These are phyloP conservation scores for Thymallus thymallus DNA, from an alignment of 2,113 vertebrate genomes.

Conservation along the genomic window DNA sequence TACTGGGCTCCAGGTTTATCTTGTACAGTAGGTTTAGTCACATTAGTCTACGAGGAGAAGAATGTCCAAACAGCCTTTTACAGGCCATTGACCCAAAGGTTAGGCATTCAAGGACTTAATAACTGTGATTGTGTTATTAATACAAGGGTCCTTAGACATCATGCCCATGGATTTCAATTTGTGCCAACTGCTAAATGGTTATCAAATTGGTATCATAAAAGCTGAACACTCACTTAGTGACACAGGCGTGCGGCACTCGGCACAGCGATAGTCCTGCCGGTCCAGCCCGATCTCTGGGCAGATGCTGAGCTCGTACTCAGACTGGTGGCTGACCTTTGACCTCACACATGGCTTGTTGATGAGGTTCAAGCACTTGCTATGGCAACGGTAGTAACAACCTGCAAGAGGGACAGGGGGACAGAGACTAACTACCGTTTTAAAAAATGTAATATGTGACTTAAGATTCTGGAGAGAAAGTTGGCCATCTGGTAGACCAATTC, in stretches of 20 bases:
- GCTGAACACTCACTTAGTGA: conserved; percentile 83
- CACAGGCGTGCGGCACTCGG: conserved; percentile 87
- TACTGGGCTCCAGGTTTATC: neutral
- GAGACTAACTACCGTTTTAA: neutral
- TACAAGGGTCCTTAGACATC: neutral
- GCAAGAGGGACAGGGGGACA: conserved; percentile 28
- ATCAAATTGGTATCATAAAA: no score
- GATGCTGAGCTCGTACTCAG: conserved; percentile 93
- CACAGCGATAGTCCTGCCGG: conserved; percentile 94
- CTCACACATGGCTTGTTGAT: conserved; percentile 91
- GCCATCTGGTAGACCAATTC: no score
- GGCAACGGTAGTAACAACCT: conserved; percentile 97
- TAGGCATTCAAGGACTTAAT: neutral
- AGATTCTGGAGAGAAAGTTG: neutral
- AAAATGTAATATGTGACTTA: neutral
- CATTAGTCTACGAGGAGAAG: neutral
- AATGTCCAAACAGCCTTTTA: no score
- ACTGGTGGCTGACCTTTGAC: conserved; percentile 95
- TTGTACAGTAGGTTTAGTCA: neutral
- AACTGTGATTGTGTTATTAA: neutral
- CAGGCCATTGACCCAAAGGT: neutral
- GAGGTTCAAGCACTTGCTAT: conserved; percentile 95
- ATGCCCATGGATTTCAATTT: neutral
- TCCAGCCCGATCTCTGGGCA: conserved; percentile 92
- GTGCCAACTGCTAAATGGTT: no score